Base-by-base conservation (phyloP, 2,888 invertebrate species). In the Pristionchus arcanus region DNA sequence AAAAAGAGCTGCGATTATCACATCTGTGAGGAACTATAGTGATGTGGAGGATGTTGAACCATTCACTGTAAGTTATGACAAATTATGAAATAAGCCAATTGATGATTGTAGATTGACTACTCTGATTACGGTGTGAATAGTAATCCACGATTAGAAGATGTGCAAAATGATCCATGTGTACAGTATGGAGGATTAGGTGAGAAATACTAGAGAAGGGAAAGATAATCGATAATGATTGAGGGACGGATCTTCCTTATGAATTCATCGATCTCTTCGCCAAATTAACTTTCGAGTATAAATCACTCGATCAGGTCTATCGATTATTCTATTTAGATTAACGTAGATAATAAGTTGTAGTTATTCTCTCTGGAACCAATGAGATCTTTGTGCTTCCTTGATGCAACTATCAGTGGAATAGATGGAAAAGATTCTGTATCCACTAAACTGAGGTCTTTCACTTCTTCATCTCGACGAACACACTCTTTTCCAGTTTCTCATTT, bases 111-210 rank as follows among this genome's bases (percentile, higher is more conserved):
- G 37, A 90, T 92, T 5, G 90, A 92, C 59, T 93, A 92, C 53
- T 91, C 91, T 84, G 93, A 93, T 31, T 93, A 93, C 81, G 93
- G 93, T 19, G 91, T 92, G 7, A 91, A 91, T 37, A 90, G 91
- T 31, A 91, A 92, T 34, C 92, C 92, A 13, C 91, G 90, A 63
- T 68, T 84, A 21, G 81, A 90, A 1, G 93, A 93, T 90, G 71
- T 91, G 0, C 68, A 87, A 31, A 85, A 91, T 5, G 92, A 93
- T 89, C 89, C 90, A 5, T 93, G 93, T 89, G 92, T 91, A 28
- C 90, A 91, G 90, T 92, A 90, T 59, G 90, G 71, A 16, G 88
- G 92, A 4, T 85, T 93, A 21, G 92, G 92, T 83, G 89, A 91
- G 68, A 34, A 31, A 34, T 71, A 42, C 77, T 1, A 42, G 13